Conservation (phyloP, 1,140 invertebrate species). For the Idris sp. region DNA sequence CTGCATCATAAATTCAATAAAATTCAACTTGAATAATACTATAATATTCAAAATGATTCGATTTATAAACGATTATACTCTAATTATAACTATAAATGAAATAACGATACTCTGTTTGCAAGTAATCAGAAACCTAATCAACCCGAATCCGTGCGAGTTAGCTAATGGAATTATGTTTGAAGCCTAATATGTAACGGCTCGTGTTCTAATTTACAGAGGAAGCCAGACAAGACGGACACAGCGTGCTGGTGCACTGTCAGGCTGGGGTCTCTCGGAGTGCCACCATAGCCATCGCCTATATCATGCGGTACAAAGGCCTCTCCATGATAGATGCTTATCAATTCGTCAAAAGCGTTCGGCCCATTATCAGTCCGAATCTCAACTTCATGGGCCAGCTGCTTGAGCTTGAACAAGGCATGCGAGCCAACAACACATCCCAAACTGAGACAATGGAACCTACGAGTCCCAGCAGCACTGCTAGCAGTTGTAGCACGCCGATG, state of each 20-base stretch:
- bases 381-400: constrained; percentile 98
- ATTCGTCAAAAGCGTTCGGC: constrained; percentile 89
- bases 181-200: constrained; percentile 31
- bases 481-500: too few species aligned
- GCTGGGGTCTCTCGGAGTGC: constrained; percentile 96
- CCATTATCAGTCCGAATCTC: constrained; percentile 96
- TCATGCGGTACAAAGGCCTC: constrained; percentile 92
- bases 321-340: constrained; percentile 94
- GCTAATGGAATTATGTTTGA: too few species aligned
- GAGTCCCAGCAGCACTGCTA: neutral
- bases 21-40: too few species aligned
- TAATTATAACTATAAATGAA: too few species aligned
- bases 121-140: too few species aligned
- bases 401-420: constrained; percentile 88
- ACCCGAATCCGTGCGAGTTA: too few species aligned
- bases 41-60: too few species aligned
- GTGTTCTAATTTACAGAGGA: constrained; percentile 85
- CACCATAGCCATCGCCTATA: constrained; percentile 95
- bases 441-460: neutral
- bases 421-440: constrained; percentile 59
- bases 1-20: too few species aligned
- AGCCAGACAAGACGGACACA: constrained; percentile 86
- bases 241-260: constrained; percentile 95
- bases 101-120: too few species aligned
- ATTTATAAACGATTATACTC: too few species aligned